phyloP scores from a whole-genome alignment of 2,888 invertebrate species.

The Argynnis bischoffii region DNA sequence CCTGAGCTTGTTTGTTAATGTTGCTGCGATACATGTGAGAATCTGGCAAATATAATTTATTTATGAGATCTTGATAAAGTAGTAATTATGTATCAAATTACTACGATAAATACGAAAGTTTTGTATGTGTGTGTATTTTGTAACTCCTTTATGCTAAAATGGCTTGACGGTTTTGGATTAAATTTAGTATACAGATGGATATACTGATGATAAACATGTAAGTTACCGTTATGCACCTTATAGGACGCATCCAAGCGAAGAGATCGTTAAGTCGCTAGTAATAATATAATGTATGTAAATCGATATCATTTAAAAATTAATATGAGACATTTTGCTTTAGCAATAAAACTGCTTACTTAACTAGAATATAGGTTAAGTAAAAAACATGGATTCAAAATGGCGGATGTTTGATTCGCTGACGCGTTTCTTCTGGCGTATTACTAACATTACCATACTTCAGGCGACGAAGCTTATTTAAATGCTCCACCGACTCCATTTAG shows the following conservation, averaged over 20 bases:
- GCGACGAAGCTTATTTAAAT: constrained; percentile 81
- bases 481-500: constrained; percentile 83
- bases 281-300: not conserved
- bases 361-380: constrained; percentile 22
- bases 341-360: constrained; percentile 13
- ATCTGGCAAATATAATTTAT: not conserved
- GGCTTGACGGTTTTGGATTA: no score
- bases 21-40: not conserved
- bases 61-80: no score
- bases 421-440: constrained; percentile 79
- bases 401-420: constrained; percentile 54
- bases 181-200: no score
- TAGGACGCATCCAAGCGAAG: no score
- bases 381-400: constrained; percentile 69
- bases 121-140: no score
- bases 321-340: not conserved
- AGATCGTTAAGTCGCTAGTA: no score
- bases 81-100: no score
- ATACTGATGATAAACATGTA: no score
- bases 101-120: no score
- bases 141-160: no score
- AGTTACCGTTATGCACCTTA: no score
- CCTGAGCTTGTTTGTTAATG: constrained; percentile 13
- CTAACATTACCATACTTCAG: constrained; percentile 82
- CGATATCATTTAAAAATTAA: not conserved